Evolutionary conservation across 37 sponge, comb jelly and placozoan genomes (phyloP), one percentile per base, ranked within the genome.

Genomic region (Chondrosia reniformis): DNA sequence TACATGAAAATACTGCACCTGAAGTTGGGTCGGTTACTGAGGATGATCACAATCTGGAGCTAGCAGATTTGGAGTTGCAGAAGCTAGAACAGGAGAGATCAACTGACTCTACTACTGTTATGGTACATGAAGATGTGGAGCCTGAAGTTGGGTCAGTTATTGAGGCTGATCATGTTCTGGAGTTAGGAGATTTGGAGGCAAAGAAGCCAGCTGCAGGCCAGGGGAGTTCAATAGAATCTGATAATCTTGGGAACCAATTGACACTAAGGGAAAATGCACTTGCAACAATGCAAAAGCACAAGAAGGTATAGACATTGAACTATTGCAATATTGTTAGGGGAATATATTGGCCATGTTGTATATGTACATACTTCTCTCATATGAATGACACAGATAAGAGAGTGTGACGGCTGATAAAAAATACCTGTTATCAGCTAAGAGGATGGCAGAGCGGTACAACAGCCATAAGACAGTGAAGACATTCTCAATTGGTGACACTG

Each of bases 371-470:
- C 28, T 57, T n/a, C n/a, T 62, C 13, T 62, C 33, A 34, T 62
- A 12, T 62, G 31, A 34, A 17, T 22, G 31, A 62, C 30, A 17
- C 12, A 62, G 63, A 62, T 62, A 31, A 62, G 27, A 62, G n/a
- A n/a, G n/a, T n/a, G 25, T 62, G 33, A 62, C 31, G 25, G 63
- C 63, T 62, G 63, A 62, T 33, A n/a, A 62, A 33, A 62, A 19
- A 33, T 62, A 22, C 8, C 63, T 62, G 31, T 12, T 33, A 34
- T 62, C 63, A 34, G 63, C 30, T 30, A 58, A 58, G 61, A 58
- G 63, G 63, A 62, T 62, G 9, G 63, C 63, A 19, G 63, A 62
- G 33, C 31, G 63, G 8, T 62, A 62, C 63, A 62, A 62, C 63
- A 62, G 33, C 31, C 63, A 62, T 33, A 62, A 33, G 33, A 62